Conservation (phyloP, 2,113 vertebrate species). For the Mormoops blainvillei region DNA sequence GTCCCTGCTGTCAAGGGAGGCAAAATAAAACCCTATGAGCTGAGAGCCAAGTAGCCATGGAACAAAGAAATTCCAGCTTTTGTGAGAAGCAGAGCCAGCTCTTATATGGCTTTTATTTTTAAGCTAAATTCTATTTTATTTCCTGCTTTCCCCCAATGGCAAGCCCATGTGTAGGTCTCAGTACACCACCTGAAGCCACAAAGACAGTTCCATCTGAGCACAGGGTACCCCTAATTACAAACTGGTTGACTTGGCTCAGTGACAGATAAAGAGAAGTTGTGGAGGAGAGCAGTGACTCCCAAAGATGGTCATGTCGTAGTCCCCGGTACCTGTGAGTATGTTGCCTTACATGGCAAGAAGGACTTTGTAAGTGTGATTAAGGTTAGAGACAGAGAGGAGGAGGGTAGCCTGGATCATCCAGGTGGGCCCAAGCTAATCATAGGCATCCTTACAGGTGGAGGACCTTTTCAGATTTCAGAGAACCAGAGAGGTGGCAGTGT, state of each 20-base stretch:
- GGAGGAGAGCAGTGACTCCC: background rate
- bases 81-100: background rate
- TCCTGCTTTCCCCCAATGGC: background rate
- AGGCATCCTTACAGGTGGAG: background rate
- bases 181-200: background rate
- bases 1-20: background rate
- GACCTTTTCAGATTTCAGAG: background rate
- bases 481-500: background rate
- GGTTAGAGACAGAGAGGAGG: background rate
- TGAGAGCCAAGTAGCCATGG: background rate
- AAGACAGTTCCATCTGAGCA: background rate
- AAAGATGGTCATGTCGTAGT: background rate
- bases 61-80: background rate
- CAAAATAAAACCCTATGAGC: background rate
- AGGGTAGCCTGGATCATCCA: background rate
- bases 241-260: background rate
- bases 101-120: background rate
- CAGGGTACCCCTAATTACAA: accelerated
- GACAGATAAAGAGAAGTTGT: background rate
- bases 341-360: background rate
- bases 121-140: background rate
- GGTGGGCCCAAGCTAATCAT: background rate
- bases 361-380: too few relatives aligned
- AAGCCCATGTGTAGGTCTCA: background rate
- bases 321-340: background rate